These are phyloP conservation scores for Drosophila simulans DNA, from an alignment of 1,140 invertebrate genomes.

Conservation along the genomic window DNA sequence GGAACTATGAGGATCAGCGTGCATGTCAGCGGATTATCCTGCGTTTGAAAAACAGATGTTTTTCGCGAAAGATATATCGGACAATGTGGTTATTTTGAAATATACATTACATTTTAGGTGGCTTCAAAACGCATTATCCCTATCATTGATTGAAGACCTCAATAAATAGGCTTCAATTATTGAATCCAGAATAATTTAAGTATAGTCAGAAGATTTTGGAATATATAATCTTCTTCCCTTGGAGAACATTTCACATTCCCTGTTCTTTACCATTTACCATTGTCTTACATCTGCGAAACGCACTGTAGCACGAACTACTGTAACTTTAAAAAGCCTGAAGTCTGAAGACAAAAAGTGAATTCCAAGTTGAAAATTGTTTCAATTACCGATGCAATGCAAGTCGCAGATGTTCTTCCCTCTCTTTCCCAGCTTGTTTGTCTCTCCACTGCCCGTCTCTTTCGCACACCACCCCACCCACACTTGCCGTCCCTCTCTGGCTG, in stretches of 20 bases:
- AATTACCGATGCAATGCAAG: constrained; percentile 45
- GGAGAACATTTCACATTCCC: too few species aligned
- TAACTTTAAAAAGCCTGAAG: background rate
- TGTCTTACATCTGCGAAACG: constrained; percentile 7
- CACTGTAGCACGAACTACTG: constrained; percentile 14
- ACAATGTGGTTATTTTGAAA: too few species aligned
- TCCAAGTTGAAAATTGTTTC: constrained; percentile 57
- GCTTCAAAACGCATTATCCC: too few species aligned
- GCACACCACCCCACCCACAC: background rate
- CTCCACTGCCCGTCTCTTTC: constrained; percentile 6
- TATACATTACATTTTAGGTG: too few species aligned
- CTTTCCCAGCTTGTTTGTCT: constrained; percentile 1
- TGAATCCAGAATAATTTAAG: too few species aligned
- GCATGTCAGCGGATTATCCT: constrained; percentile 4
- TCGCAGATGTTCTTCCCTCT: constrained; percentile 7
- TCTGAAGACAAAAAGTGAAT: constrained; percentile 35
- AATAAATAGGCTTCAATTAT: too few species aligned
- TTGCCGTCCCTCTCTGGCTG: constrained; percentile 35
- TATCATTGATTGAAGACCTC: too few species aligned
- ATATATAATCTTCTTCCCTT: too few species aligned
- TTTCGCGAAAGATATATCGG: background rate
- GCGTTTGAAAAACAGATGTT: constrained; percentile 8
- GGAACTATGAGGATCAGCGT: constrained; percentile 23
- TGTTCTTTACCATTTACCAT: background rate
- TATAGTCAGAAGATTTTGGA: too few species aligned